Conservation (phyloP, 2,113 vertebrate species). For the Hylia prasina region DNA sequence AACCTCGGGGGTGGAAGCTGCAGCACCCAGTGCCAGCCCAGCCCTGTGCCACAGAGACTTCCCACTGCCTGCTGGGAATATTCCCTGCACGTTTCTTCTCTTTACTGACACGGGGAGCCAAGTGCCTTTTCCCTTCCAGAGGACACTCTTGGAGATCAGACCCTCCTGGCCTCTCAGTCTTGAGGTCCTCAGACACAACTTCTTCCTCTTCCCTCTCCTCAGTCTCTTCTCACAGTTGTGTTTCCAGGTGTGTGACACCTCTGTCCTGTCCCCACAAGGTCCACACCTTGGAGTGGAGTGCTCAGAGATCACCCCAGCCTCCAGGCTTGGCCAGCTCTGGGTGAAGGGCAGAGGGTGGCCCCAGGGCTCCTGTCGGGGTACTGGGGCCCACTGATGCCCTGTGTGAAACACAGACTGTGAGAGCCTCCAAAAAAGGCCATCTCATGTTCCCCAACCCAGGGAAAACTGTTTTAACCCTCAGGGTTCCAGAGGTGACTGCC, state of each 20-base stretch:
- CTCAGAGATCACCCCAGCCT: neutral
- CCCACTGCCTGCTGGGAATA: neutral
- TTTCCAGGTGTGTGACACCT: neutral
- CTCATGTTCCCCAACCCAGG: neutral
- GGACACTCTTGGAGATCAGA: neutral
- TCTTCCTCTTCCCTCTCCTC: neutral
- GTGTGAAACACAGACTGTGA: no score
- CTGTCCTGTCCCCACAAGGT: neutral
- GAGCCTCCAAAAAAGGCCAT: neutral
- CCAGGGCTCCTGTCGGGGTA: neutral
- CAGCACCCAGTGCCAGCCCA: neutral
- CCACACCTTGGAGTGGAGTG: neutral
- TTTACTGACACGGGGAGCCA: neutral
- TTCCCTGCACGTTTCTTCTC: neutral
- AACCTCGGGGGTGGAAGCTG: accelerated
- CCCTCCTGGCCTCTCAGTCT: neutral
- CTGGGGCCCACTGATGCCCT: neutral
- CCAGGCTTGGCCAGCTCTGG: neutral
- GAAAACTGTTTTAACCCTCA: neutral
- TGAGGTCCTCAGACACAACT: neutral
- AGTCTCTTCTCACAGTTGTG: neutral
- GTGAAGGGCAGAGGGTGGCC: neutral
- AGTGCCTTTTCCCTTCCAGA: neutral
- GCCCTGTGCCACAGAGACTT: neutral
- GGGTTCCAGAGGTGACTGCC: neutral